Conservation (phyloP, 2,888 invertebrate species). For the Ephialtes manifestator region DNA sequence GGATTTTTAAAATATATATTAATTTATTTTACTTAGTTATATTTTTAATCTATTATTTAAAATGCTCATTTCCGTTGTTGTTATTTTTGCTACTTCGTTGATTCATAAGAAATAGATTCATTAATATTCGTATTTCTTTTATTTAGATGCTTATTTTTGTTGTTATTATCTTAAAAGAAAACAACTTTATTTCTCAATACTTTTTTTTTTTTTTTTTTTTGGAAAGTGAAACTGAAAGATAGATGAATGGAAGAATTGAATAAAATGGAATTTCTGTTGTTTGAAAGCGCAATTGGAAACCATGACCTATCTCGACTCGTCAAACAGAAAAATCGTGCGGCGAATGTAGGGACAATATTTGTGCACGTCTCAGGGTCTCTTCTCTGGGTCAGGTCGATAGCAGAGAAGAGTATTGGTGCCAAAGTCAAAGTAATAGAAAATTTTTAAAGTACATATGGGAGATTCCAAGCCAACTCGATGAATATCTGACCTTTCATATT, state of each 20-base stretch:
- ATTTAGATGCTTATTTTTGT: too few relatives aligned
- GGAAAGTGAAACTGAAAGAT: background rate
- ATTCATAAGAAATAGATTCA: too few relatives aligned
- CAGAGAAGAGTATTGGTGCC: slow-evolving; percentile 29
- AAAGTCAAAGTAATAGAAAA: slow-evolving; percentile 33
- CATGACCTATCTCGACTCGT: slow-evolving; percentile 18
- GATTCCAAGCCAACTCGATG: too few relatives aligned
- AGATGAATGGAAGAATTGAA: background rate
- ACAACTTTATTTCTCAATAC: too few relatives aligned
- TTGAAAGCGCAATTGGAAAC: background rate
- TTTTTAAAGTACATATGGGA: slow-evolving; percentile 2
- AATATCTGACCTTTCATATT: too few relatives aligned
- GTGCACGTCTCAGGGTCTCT: slow-evolving; percentile 42
- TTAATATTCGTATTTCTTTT: too few relatives aligned
- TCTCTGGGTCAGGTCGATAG: slow-evolving; percentile 46
- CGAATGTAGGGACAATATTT: slow-evolving; percentile 57
- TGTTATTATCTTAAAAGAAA: too few relatives aligned
- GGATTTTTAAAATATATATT: too few relatives aligned
- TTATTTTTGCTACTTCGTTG: too few relatives aligned
- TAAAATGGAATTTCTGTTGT: background rate
- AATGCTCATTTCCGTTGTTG: too few relatives aligned
- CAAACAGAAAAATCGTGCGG: slow-evolving; percentile 18
- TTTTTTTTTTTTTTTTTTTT: background rate
- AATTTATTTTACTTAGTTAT: too few relatives aligned
- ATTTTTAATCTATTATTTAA: too few relatives aligned